A percentile compares a stretch with the other conserved stretches of the same genome.
These are phyloP conservation scores for Fabriciana adippe DNA, from an alignment of 2,888 invertebrate genomes.

Conservation along the genomic window DNA sequence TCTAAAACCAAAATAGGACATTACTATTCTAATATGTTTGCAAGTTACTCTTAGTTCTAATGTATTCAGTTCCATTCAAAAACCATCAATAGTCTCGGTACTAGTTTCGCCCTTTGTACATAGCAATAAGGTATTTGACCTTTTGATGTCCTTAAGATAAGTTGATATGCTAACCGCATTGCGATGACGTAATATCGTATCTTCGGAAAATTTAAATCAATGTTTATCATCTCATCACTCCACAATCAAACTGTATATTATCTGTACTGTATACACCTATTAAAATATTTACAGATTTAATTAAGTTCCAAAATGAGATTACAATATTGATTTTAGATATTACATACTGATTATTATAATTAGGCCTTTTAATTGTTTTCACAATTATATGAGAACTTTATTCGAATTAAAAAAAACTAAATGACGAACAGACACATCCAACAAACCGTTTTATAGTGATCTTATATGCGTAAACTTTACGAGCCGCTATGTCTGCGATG, in stretches of 20 bases:
- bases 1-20: slow-evolving; percentile 1
- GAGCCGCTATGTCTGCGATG: slow-evolving; percentile 68
- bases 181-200: slow-evolving; percentile 45
- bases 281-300: no score
- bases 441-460: slow-evolving; percentile 5
- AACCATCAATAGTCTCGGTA: neutral
- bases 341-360: no score
- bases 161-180: slow-evolving; percentile 45
- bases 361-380: no score
- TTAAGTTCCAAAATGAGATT: no score
- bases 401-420: no score
- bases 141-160: slow-evolving; percentile 49
- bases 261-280: no score
- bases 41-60: no score
- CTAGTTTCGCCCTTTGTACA: slow-evolving; percentile 36
- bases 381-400: no score
- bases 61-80: neutral
- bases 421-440: neutral
- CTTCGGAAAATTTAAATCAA: slow-evolving; percentile 29
- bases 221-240: slow-evolving; percentile 18
- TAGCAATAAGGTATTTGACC: slow-evolving; percentile 43
- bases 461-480: slow-evolving; percentile 71
- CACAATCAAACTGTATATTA: slow-evolving; percentile 18
- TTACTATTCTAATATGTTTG: neutral
- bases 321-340: no score